Evolutionary conservation across 1,140 invertebrate species (phyloP).

Genomic region (Sitobion miscanthi): DNA sequence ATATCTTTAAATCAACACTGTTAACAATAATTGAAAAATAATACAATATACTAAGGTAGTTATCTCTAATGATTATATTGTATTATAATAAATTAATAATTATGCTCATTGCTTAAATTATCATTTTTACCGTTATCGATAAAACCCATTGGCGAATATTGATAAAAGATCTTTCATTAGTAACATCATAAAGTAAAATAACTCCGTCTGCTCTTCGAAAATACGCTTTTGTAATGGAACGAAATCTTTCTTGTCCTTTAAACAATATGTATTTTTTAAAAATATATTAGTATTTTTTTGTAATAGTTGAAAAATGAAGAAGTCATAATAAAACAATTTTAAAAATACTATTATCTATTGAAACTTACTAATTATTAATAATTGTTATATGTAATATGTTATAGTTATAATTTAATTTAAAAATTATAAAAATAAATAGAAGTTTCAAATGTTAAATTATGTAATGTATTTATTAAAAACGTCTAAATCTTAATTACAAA

Average conservation of each 20-base stretch:
- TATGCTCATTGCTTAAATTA: background rate
- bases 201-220: constrained; percentile 76
- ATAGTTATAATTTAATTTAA: background rate
- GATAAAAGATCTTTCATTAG: constrained; percentile 70
- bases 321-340: too few relatives aligned
- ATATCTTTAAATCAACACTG: background rate
- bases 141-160: constrained; percentile 73
- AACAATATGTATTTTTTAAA: background rate
- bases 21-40: background rate
- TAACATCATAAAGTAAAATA: constrained; percentile 73
- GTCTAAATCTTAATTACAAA: background rate
- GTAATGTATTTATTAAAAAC: background rate
- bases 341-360: too few relatives aligned
- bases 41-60: background rate
- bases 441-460: background rate
- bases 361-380: too few relatives aligned
- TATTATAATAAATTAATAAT: background rate
- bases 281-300: too few relatives aligned
- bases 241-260: constrained; percentile 68
- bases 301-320: too few relatives aligned
- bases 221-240: constrained; percentile 74
- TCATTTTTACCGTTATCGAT: constrained; percentile 65
- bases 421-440: background rate
- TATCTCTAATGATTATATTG: background rate
- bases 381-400: too few relatives aligned